Conservation (phyloP, 2,888 invertebrate genomes). For the Penaeus monodon region DNA sequence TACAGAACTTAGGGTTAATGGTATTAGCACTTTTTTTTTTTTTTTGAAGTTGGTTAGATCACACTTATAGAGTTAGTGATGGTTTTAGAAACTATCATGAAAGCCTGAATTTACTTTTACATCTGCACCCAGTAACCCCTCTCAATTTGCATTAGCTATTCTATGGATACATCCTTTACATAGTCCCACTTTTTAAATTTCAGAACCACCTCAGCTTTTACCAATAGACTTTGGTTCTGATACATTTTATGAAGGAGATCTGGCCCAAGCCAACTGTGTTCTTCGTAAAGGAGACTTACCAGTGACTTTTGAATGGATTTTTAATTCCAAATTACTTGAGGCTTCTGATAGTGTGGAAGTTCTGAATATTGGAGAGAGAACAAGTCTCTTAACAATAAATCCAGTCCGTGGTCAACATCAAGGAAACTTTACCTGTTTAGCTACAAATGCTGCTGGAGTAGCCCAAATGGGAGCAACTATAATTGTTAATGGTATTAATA, state of each 20-base stretch:
- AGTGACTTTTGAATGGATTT: constrained; percentile 68
- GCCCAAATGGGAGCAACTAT: constrained; percentile 37
- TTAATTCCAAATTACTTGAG: constrained; percentile 60
- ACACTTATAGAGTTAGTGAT: constrained; percentile 5
- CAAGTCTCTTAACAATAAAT: constrained; percentile 79
- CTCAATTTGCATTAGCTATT: constrained; percentile 12
- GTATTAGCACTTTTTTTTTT: constrained; percentile 35
- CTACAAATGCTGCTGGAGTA: constrained; percentile 67
- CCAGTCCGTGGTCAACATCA: constrained; percentile 75
- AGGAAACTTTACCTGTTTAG: constrained; percentile 71
- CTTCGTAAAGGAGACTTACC: constrained; percentile 69
- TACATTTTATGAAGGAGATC: constrained; percentile 67
- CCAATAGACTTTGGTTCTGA: constrained; percentile 69
- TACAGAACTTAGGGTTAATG: constrained; percentile 59
- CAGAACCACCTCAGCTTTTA: constrained; percentile 80
- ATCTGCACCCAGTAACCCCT: background rate
- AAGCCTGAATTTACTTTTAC: constrained; percentile 2
- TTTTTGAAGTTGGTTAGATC: constrained; percentile 13
- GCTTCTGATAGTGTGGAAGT: constrained; percentile 42
- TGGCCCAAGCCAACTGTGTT: constrained; percentile 68
- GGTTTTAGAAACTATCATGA: background rate
- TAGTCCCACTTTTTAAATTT: constrained; percentile 23
- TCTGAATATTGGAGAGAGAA: constrained; percentile 70
- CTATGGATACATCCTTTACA: no score
- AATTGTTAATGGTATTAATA: constrained; percentile 51